Percentiles rank a stretch among this genome's conserved stretches.
Evolutionary conservation across 2,113 vertebrate genomes (phyloP).

Genomic region (Isichthys henryi): DNA sequence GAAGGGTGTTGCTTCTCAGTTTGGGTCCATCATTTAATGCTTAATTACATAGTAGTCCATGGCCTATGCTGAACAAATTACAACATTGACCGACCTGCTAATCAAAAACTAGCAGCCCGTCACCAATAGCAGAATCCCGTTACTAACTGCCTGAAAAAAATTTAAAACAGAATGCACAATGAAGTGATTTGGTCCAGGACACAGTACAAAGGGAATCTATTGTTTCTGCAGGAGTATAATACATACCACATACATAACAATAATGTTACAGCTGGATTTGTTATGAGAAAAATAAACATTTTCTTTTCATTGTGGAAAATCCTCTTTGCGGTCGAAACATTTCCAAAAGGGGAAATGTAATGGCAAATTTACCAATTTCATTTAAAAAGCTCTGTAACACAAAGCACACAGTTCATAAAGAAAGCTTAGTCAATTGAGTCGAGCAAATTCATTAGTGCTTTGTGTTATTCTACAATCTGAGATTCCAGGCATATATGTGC

Average conservation of each 20-base stretch:
- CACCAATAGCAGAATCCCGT: slow-evolving; percentile 44
- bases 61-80: slow-evolving; percentile 55
- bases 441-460: no score
- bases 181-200: slow-evolving; percentile 26
- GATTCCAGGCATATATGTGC: not conserved
- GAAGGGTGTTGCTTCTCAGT: slow-evolving; percentile 56
- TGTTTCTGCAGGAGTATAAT: not conserved
- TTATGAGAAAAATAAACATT: slow-evolving; percentile 23
- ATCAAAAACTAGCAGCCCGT: slow-evolving; percentile 50
- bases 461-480: not conserved
- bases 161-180: not conserved
- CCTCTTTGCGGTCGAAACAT: slow-evolving; percentile 28
- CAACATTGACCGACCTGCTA: slow-evolving; percentile 58
- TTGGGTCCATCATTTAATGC: slow-evolving; percentile 56
- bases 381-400: slow-evolving; percentile 24
- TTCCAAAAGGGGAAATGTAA: slow-evolving; percentile 19
- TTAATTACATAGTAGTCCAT: slow-evolving; percentile 59
- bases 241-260: slow-evolving; percentile 34
- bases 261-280: slow-evolving; percentile 37
- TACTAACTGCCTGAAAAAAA: slow-evolving; percentile 45
- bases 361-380: slow-evolving; percentile 26
- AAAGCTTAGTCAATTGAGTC: not conserved
- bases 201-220: slow-evolving; percentile 30
- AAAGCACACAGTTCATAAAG: slow-evolving; percentile 28
- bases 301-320: slow-evolving; percentile 22